Evolutionary conservation across 2,113 vertebrate species (phyloP), one percentile per base, ranked within the genome.

Genomic region (Siniperca chuatsi): DNA sequence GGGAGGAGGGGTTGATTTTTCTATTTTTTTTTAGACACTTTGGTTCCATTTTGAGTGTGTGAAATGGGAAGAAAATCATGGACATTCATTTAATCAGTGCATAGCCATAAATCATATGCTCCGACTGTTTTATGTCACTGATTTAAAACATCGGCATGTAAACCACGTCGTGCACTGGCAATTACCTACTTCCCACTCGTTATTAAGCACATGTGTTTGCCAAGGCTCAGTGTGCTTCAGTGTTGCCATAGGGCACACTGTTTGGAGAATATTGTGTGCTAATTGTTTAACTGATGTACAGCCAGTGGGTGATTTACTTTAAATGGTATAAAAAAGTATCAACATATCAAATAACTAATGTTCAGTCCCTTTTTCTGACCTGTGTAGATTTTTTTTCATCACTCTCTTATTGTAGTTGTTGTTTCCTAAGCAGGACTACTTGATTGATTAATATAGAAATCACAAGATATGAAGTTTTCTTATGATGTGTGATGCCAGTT

Each of bases 131-230:
- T 84, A 88, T 91, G 84, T 92, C 84, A 67, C 84, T 79, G 61
- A 82, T 90, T 93, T 87, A 85, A 94, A 93, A 90, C 85, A 65
- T 66, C 33, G 70, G 81, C 83, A 84, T 85, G 89, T 91, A 91
- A 92, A 88, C 84, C 78, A 81, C 90, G 86, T 89, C 61, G 84
- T 78, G 87, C 89, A 78, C 85, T 77, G 81, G 89, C 91, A 90
- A 92, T 95, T 90, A 92, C 88, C 86, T 55, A 84, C 89, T 93
- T 90, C 90, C 89, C 78, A 82, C 87, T 91, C 44, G 18, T 90
- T 91, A 92, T 89, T 77, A 78, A 84, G 76, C 85, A 75, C 92
- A 84, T 82, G 90, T 87, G 89, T 91, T 81, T 87, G 92, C 86
- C 87, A 73, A 85, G 77, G 68, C 68, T 82, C 70, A 15, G 82